Evolutionary conservation across 2,888 invertebrate species (phyloP).

Genomic region (Caenorhabditis uteleia): DNA sequence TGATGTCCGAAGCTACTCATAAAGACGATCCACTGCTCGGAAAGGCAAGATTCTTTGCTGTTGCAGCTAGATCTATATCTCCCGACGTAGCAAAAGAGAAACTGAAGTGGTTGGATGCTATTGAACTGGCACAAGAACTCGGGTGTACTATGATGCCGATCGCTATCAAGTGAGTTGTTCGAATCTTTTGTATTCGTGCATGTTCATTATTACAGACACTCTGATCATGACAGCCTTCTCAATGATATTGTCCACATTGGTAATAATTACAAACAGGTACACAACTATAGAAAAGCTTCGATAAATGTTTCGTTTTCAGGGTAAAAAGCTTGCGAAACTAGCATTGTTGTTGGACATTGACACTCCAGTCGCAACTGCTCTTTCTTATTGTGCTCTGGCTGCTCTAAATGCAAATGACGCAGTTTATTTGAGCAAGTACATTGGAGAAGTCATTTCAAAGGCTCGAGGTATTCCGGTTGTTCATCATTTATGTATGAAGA

Average conservation of each 20-base stretch:
- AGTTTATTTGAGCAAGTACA: constrained; percentile 40
- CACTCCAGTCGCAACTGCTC: constrained; percentile 50
- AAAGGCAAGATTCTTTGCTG: constrained; percentile 37
- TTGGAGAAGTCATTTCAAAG: constrained; percentile 44
- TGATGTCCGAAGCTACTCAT: constrained; percentile 39
- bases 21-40: constrained; percentile 36
- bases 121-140: constrained; percentile 45
- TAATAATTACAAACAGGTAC: constrained; percentile 50
- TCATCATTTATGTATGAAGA: constrained; percentile 49
- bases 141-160: constrained; percentile 48
- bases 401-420: constrained; percentile 46
- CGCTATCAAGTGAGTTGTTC: constrained; percentile 26
- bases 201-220: constrained; percentile 15
- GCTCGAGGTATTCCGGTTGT: constrained; percentile 46
- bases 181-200: not conserved
- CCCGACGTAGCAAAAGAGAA: constrained; percentile 31
- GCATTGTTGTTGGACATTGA: constrained; percentile 46
- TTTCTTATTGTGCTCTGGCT: constrained; percentile 46
- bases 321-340: constrained; percentile 41
- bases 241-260: constrained; percentile 43
- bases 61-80: constrained; percentile 24
- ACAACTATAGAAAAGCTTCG: not conserved
- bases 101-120: constrained; percentile 38
- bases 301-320: no score
- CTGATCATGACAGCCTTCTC: constrained; percentile 39